Conservation (phyloP, 2,797 vertebrate species). For the Lophotriccus pileatus region DNA sequence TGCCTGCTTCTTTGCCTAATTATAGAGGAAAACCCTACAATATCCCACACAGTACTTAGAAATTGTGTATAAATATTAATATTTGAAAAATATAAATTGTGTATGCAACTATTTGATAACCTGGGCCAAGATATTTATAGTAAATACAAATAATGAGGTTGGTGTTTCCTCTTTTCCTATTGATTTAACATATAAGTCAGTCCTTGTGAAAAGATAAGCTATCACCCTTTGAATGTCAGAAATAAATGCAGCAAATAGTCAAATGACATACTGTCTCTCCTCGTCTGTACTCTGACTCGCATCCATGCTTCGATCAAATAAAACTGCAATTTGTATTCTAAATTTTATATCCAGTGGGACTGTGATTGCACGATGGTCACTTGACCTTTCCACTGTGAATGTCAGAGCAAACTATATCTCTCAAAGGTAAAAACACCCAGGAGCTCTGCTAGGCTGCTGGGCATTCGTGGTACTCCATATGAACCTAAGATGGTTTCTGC, state of each 20-base stretch:
- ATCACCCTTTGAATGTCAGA: neutral
- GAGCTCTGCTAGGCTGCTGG: neutral
- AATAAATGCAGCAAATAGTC: neutral
- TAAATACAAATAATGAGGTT: neutral
- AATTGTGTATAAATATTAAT: neutral
- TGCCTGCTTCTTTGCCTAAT: neutral
- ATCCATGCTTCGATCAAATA: neutral
- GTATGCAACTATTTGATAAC: neutral
- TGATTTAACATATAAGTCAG: neutral
- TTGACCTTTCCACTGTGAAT: neutral
- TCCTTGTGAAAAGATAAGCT: neutral
- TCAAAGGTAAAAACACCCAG: neutral
- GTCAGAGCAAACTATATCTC: neutral
- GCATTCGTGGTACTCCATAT: neutral
- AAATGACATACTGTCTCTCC: neutral
- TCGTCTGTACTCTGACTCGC: neutral
- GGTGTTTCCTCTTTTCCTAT: neutral
- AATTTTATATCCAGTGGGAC: neutral
- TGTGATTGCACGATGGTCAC: fast-evolving
- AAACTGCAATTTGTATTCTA: neutral
- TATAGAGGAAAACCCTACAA: neutral
- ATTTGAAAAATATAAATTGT: neutral
- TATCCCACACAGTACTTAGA: neutral
- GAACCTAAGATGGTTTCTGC: neutral
- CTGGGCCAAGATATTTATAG: neutral